Base-by-base conservation (phyloP, 2,888 invertebrate species). In the Oligia latruncula region DNA sequence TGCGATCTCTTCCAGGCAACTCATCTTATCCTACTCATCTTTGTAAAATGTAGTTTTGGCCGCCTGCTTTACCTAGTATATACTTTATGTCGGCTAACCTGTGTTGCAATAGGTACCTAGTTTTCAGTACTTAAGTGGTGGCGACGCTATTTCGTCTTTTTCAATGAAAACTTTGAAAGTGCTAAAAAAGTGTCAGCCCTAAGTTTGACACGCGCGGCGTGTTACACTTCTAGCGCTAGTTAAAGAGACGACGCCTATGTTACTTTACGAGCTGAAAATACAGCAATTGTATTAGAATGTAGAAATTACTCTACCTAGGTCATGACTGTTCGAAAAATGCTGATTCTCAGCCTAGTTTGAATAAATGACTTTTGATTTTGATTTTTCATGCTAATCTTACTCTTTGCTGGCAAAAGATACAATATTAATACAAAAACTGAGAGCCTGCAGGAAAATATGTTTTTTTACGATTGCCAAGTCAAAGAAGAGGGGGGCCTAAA, bases 241-340 rank as follows among this genome's bases (percentile, higher is more conserved):
- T 89, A 90, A 89, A 89, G 90, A 83, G 85, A 85, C 77, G 84
- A 88, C 88, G 84, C 82, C 84, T 81, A n/a, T 64, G 75, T 76
- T 82, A 75, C 71, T 77, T 74, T 82, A 82, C 74, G 70, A 80
- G 66, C 55, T 72, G 78, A 74, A 82, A 78, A 75, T 60, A 79
- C 66, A 68, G 55, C 40, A 76, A 81, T 81, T 76, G 86, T 80
- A 71, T 65, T 70, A 71, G 43, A 83, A 74, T 68, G 49, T 46
- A 81, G 71, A 75, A 70, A 83, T 75, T 68, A 72, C 40, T 71
- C 23, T 1, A 20, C 66, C 20, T 49, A 77, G 64, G 60, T 67
- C n/a, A 65, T 40, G 40, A 40, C 40, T 40, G 40, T 40, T 40
- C 4, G 40, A 40, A 40, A 40, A 40, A 4, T 40, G 40, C 40